Evolutionary conservation across 2,888 invertebrate species (phyloP).

Genomic region (Rapana venosa): DNA sequence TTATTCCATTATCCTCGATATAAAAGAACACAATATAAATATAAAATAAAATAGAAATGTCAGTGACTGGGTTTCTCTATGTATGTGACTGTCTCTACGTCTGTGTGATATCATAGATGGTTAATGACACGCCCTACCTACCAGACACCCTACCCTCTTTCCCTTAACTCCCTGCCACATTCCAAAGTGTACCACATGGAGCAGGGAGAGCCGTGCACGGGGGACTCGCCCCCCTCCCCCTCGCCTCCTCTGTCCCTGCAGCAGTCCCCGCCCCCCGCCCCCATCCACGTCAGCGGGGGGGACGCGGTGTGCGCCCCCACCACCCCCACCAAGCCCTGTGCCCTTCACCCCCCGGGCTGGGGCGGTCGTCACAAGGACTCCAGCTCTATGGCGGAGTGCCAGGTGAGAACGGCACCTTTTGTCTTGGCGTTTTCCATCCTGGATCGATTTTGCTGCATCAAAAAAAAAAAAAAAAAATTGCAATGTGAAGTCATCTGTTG

Average conservation of each 20-base stretch:
- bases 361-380: constrained; percentile 49
- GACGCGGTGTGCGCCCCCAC: too few species aligned
- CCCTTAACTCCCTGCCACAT: constrained; percentile 68
- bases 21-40: too few species aligned
- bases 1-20: too few species aligned
- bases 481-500: too few species aligned
- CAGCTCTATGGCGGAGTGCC: constrained; percentile 64
- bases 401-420: constrained; percentile 55
- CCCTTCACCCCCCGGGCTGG: constrained; percentile 55
- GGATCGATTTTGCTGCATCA: too few species aligned
- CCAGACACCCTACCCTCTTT: not conserved
- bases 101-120: too few species aligned
- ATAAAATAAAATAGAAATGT: too few species aligned
- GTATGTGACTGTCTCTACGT: too few species aligned
- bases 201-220: constrained; percentile 50
- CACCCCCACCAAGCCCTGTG: too few species aligned
- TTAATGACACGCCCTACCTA: not conserved
- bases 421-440: too few species aligned
- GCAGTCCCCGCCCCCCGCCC: constrained; percentile 9
- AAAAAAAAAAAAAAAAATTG: too few species aligned
- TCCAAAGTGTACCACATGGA: constrained; percentile 70
- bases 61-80: too few species aligned
- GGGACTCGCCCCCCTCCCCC: constrained; percentile 45
- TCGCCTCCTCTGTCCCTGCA: constrained; percentile 57
- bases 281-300: not conserved